Evolutionary conservation across 2,797 vertebrate genomes (phyloP), one percentile per base, ranked within the genome.

Genomic region (Oreochromis grahami): DNA sequence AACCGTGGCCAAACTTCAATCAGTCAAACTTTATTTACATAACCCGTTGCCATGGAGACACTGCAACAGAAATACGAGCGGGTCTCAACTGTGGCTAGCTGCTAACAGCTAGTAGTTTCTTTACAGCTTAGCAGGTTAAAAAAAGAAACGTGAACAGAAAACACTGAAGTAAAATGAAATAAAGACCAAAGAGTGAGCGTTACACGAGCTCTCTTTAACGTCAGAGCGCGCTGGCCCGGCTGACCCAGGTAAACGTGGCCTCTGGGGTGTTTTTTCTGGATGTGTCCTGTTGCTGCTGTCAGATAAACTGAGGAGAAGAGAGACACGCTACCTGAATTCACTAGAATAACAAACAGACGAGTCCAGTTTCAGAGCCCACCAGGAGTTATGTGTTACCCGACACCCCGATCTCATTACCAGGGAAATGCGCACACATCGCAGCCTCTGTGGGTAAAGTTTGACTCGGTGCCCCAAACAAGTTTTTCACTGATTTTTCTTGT

Each of bases 291-390:
- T 65, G 24, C 60, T 2, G 7, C 80, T 76, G 85, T 83, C 88
- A 90, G 55, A 88, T 13, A 80, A 68, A 48, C 58, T 0, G 45
- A 78, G n/a, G 1, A 6, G 14, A 6, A 6, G 72, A 36, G 84
- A 65, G 82, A 34, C 76, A 1, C 3, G 70, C 84, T 87, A 89
- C 89, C 88, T 89, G 88, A 88, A 24, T 3, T 72, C 79, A 72
- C 68, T 77, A 5, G 4, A 83, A 87, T 43, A 92, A 90, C 88
- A 90, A 92, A 91, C 89, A 89, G 15, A 29, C 11, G 21, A 17
- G 72, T 82, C 58, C 12, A 5, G 80, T 86, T 78, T 88, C 86
- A 86, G 82, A 85, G 76, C 79, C 26, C 78, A 29, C 1, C 81
- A n/a, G 4, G 72, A 82, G 53, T 68, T 12, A 51, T 12, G 72